Evolutionary conservation across 2,888 invertebrate species (phyloP).

Genomic region (Eueremaeus valkanovi): DNA sequence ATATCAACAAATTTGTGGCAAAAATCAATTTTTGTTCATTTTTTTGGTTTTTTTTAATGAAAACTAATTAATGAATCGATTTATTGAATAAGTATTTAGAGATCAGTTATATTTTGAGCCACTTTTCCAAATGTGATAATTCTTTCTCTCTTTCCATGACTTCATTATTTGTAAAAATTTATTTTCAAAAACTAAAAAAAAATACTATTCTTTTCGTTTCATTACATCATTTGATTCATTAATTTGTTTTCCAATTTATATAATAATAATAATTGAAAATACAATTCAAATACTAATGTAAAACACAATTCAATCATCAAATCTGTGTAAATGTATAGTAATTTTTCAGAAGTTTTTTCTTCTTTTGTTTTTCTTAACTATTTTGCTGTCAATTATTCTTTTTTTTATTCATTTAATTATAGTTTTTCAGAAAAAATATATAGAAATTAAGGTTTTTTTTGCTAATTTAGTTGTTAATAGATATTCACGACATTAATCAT

Average conservation of each 20-base stretch:
- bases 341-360: background rate
- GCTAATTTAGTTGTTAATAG: slow-evolving; percentile 13
- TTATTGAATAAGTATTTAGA: background rate
- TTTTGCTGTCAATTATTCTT: background rate
- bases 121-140: slow-evolving; percentile 27
- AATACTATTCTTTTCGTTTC: too few species aligned
- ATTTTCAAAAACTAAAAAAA: too few species aligned
- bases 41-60: background rate
- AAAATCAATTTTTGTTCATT: background rate
- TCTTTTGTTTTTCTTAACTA: background rate
- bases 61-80: background rate
- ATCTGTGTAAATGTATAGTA: background rate
- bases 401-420: too few species aligned
- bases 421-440: background rate
- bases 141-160: slow-evolving; percentile 8
- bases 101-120: background rate
- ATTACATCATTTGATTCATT: background rate
- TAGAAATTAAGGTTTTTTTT: background rate
- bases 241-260: background rate
- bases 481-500: background rate
- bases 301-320: background rate
- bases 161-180: background rate
- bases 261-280: background rate
- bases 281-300: background rate
- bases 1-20: background rate